Evolutionary conservation across 30 jellyfish, hydroid and myxozoan genomes (phyloP).

Genomic region (Aurelia coerulea): DNA sequence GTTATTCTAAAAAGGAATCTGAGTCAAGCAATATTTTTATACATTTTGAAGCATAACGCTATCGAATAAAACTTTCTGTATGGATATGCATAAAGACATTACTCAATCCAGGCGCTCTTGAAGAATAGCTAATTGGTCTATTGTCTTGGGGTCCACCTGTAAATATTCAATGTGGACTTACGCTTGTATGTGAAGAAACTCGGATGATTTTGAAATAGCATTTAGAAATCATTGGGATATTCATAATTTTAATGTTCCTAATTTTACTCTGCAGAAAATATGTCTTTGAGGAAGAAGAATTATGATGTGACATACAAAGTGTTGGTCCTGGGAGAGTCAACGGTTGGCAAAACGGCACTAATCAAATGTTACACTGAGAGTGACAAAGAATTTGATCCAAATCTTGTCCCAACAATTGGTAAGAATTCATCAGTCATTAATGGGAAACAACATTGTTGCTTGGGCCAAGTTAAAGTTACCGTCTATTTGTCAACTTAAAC

Average conservation of each 20-base stretch:
- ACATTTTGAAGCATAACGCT: no score
- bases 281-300: slow-evolving; percentile 3
- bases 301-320: slow-evolving; percentile 86
- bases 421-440: not conserved
- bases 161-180: no score
- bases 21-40: no score
- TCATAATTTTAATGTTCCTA: not conserved
- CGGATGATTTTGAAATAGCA: no score
- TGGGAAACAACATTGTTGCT: not conserved
- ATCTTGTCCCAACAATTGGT: slow-evolving; percentile 90
- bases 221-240: no score
- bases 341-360: slow-evolving; percentile 91
- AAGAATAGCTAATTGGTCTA: no score
- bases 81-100: no score
- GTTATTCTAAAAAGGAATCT: no score
- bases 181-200: no score
- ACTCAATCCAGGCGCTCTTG: no score
- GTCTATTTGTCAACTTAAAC: not conserved
- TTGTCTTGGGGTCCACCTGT: no score
- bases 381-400: slow-evolving; percentile 58
- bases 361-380: slow-evolving; percentile 68
- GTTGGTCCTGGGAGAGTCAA: slow-evolving; percentile 83
- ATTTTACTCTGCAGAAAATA: not conserved
- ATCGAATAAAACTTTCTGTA: no score
- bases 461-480: not conserved